Percentiles rank a stretch among this genome's conserved stretches.
These are phyloP conservation scores for Cricetomys ansorgei DNA, from an alignment of 2,113 vertebrate genomes.

Conservation along the genomic window DNA sequence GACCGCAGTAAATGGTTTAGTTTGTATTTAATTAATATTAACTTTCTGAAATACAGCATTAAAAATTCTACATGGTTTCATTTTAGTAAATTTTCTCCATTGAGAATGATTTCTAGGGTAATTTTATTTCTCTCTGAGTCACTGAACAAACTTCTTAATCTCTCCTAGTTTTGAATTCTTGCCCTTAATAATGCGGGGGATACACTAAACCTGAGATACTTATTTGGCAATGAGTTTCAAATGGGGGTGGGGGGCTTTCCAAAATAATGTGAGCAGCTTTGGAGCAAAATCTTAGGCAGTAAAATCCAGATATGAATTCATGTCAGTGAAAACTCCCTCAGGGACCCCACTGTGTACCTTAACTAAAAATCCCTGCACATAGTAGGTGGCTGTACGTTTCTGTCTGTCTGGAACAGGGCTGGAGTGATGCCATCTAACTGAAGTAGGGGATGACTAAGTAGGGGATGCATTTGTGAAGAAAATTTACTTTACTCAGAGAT, in stretches of 20 bases:
- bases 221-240: not conserved
- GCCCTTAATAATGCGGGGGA: not conserved
- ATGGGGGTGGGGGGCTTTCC: not conserved
- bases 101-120: not conserved
- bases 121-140: not conserved
- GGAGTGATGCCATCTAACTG: not conserved
- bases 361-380: not conserved
- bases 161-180: not conserved
- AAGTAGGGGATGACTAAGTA: not conserved
- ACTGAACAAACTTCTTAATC: not conserved
- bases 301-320: constrained; percentile 10
- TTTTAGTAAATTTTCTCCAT: not conserved
- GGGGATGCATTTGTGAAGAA: not conserved
- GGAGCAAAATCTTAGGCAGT: not conserved
- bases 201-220: not conserved
- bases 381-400: not conserved
- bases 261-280: not conserved
- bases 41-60: not conserved
- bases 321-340: not conserved
- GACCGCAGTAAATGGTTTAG: not conserved
- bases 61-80: not conserved
- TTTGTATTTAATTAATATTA: not conserved
- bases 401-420: not conserved
- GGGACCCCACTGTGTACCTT: not conserved
- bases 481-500: not conserved